phyloP scores from a whole-genome alignment of 2,888 invertebrate species.

The Cremastinae sp. region DNA sequence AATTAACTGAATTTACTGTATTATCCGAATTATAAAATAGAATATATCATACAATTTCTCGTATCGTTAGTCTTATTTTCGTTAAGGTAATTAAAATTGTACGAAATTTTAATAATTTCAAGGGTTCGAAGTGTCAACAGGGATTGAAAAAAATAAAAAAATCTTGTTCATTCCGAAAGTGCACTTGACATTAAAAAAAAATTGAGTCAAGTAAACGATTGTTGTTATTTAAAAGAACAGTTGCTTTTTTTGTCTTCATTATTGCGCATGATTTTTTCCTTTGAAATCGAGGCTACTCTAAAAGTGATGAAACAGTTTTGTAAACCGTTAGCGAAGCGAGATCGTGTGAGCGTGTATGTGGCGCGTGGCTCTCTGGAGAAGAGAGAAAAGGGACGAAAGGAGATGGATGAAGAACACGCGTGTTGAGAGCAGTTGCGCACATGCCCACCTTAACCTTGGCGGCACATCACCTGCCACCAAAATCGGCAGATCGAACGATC shows the following conservation, averaged over 20 bases:
- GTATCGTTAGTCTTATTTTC: too few relatives aligned
- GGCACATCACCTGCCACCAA: conserved; percentile 70
- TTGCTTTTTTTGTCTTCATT: background rate
- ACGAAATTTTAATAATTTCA: too few relatives aligned
- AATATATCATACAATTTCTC: too few relatives aligned
- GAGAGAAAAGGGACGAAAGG: conserved; percentile 38
- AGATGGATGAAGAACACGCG: conserved; percentile 35
- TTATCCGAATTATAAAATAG: too few relatives aligned
- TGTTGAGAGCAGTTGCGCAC: conserved; percentile 66
- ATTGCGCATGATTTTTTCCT: background rate
- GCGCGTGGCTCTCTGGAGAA: conserved; percentile 54
- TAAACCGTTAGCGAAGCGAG: conserved; percentile 7
- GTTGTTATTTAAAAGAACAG: too few relatives aligned
- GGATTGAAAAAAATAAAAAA: too few relatives aligned
- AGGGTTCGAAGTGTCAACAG: too few relatives aligned
- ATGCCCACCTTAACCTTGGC: conserved; percentile 69
- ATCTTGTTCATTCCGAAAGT: too few relatives aligned
- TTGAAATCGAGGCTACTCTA: background rate
- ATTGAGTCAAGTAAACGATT: too few relatives aligned
- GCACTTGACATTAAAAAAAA: too few relatives aligned
- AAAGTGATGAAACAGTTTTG: background rate
- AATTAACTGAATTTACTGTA: too few relatives aligned
- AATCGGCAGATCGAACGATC: conserved; percentile 48
- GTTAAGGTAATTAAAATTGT: too few relatives aligned
- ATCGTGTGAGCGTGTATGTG: conserved; percentile 6